Conservation (phyloP, 2,888 invertebrate species). For the Acanthosepion lycidas region DNA sequence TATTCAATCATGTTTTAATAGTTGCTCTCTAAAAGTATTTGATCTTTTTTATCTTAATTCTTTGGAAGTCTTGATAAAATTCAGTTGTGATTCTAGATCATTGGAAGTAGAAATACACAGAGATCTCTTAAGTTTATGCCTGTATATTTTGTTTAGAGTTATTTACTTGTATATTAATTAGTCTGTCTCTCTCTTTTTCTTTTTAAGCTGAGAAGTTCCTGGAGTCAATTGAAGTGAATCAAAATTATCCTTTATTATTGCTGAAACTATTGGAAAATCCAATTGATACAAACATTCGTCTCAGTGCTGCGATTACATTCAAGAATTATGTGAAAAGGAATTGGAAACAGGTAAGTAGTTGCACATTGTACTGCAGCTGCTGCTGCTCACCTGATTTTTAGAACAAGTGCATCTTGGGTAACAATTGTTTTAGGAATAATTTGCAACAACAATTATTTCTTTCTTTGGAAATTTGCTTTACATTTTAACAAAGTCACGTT, state of each 20-base stretch:
- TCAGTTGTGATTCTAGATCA: background rate
- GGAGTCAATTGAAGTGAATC: conserved; percentile 90
- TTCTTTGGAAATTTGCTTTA: no score
- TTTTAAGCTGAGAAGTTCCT: conserved; percentile 90
- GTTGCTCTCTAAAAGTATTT: no score
- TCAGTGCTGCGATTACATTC: conserved; percentile 93
- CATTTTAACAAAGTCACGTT: no score
- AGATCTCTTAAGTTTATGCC: background rate
- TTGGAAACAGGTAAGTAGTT: conserved; percentile 80
- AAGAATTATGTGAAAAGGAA: conserved; percentile 97
- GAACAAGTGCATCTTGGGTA: no score
- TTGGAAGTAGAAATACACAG: background rate
- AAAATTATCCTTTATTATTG: conserved; percentile 90
- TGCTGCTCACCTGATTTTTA: no score
- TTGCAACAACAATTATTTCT: no score
- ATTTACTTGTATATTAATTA: background rate
- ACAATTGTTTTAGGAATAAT: no score
- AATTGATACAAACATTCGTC: conserved; percentile 86
- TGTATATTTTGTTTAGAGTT: background rate
- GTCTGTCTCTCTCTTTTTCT: conserved; percentile 51
- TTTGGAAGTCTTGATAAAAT: background rate
- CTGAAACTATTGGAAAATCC: conserved; percentile 85
- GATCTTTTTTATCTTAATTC: no score
- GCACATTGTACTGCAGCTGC: no score
- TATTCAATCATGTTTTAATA: no score